phyloP scores from a whole-genome alignment of 1,140 invertebrate species.

The Anastatus disparis region DNA sequence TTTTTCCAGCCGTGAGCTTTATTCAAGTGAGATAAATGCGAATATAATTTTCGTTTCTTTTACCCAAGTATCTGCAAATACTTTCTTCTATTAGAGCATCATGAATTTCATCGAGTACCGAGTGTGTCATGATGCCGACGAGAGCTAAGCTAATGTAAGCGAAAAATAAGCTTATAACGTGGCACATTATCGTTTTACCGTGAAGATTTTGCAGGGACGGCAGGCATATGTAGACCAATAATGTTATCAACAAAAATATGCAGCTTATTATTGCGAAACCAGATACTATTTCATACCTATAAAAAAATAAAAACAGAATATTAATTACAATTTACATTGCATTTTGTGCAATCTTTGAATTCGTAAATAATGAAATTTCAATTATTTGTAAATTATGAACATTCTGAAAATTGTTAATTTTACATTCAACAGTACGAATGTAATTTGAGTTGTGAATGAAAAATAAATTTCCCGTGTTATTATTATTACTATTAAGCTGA shows the following conservation, averaged over 20 bases:
- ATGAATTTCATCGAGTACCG: not conserved
- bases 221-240: constrained; percentile 74
- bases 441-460: no score
- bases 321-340: no score
- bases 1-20: no score
- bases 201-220: constrained; percentile 75
- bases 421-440: not conserved
- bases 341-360: no score
- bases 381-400: not conserved
- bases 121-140: constrained; percentile 41
- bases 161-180: constrained; percentile 72
- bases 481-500: no score
- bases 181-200: constrained; percentile 76
- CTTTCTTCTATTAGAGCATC: no score
- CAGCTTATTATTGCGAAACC: constrained; percentile 54
- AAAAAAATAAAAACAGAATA: no score
- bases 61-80: constrained; percentile 54
- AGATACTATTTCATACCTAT: constrained; percentile 31
- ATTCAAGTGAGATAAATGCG: no score
- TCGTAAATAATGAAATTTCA: no score
- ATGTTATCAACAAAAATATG: constrained; percentile 72
- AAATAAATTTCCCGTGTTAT: no score
- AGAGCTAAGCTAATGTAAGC: constrained; percentile 71
- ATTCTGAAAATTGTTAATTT: not conserved
- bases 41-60: no score